These are phyloP conservation scores for Drosophila emarginata DNA, from an alignment of 2,888 invertebrate genomes.

Conservation along the genomic window DNA sequence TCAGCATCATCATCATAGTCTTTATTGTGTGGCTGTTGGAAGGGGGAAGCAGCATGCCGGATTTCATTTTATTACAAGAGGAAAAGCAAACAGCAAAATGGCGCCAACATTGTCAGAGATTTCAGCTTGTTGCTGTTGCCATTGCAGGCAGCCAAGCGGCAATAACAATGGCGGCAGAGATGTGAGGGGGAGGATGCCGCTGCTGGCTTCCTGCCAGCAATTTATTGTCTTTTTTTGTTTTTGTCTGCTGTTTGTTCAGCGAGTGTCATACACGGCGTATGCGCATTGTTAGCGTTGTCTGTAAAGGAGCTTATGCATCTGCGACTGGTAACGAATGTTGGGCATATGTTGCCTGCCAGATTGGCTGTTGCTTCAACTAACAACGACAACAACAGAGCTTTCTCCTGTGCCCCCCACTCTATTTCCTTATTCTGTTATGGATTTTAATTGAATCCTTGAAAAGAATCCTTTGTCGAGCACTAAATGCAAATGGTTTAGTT, in stretches of 20 bases:
- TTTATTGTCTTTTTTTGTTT: slow-evolving; percentile 59
- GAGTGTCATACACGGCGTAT: slow-evolving; percentile 55
- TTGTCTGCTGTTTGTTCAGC: slow-evolving; percentile 10
- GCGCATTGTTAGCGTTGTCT: slow-evolving; percentile 62
- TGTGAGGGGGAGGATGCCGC: slow-evolving; percentile 41
- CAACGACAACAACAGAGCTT: slow-evolving; percentile 21
- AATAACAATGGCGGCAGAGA: slow-evolving; percentile 36
- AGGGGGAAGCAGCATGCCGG: slow-evolving; percentile 61
- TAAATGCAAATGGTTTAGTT: slow-evolving; percentile 16
- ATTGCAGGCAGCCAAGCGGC: slow-evolving; percentile 53
- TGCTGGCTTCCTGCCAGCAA: slow-evolving; percentile 72
- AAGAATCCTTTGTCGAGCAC: not conserved
- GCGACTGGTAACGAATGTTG: slow-evolving; percentile 11
- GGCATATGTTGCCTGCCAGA: slow-evolving; percentile 61
- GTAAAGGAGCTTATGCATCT: slow-evolving; percentile 35
- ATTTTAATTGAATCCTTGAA: slow-evolving; percentile 28
- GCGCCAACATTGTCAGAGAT: slow-evolving; percentile 71
- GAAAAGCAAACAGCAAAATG: slow-evolving; percentile 78
- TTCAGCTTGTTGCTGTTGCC: slow-evolving; percentile 66
- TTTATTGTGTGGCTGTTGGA: slow-evolving; percentile 31
- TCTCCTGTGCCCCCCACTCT: no score
- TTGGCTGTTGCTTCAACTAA: slow-evolving; percentile 61
- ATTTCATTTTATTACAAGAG: slow-evolving; percentile 76
- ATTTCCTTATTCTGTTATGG: slow-evolving; percentile 7
- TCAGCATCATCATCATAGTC: slow-evolving; percentile 21